A percentile compares a stretch with the other conserved stretches of the same genome.
These are phyloP conservation scores for Alloscopus bannaensis DNA, from an alignment of 2,888 invertebrate genomes.

Conservation along the genomic window DNA sequence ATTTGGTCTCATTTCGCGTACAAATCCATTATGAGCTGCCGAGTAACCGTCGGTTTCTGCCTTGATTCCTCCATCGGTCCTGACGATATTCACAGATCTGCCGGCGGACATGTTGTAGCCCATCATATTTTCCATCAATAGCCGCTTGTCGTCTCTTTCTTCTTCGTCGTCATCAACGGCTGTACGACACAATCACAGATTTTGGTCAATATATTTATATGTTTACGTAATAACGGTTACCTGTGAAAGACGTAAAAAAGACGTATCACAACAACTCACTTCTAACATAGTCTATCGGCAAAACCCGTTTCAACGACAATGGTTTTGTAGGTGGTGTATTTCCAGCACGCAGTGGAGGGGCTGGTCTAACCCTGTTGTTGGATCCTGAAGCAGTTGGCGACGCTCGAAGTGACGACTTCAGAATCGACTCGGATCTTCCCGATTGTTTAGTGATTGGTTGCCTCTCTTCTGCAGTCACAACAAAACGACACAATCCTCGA, in stretches of 20 bases:
- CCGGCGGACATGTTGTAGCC: conserved; percentile 26
- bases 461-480: conserved; percentile 27
- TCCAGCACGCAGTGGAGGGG: conserved; percentile 37
- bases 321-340: conserved; percentile 51
- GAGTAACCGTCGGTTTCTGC: conserved; percentile 60
- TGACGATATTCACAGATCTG: conserved; percentile 49
- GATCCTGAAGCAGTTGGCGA: conserved; percentile 33
- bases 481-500: no score
- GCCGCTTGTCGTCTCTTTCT: conserved; percentile 35
- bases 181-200: neutral
- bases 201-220: neutral
- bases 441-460: conserved; percentile 22
- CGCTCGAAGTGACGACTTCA: conserved; percentile 47
- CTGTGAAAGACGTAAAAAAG: conserved; percentile 6
- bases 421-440: conserved; percentile 38
- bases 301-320: conserved; percentile 43
- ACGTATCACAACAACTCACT: conserved; percentile 20
- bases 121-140: conserved; percentile 55
- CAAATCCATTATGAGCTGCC: conserved; percentile 56
- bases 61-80: conserved; percentile 32
- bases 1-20: conserved; percentile 65
- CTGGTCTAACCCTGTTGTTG: conserved; percentile 7
- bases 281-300: conserved; percentile 38
- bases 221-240: neutral
- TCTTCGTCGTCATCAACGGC: conserved; percentile 42